Base-by-base conservation (phyloP, 2,888 invertebrate genomes). In the Hypomecis punctinalis region DNA sequence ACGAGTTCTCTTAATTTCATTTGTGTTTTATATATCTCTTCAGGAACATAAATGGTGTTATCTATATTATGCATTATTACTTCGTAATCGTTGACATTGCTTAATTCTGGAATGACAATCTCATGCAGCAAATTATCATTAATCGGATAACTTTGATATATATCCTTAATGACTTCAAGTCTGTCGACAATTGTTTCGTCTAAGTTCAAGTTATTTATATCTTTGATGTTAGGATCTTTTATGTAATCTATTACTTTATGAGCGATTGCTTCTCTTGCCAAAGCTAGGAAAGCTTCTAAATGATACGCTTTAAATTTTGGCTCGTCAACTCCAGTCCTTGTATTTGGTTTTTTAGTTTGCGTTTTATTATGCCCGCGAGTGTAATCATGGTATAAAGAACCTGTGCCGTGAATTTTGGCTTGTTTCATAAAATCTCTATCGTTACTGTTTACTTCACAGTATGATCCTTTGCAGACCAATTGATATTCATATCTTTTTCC, bases 301-400 rank as follows among this genome's bases (percentile, higher is more conserved):
- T 46, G 45, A 13, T 46, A 55, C 11, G 55, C 45, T 36, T 33
- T 55, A 5, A 54, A 11, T 8, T 54, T 54, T 53, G 40, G 42
- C 11, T 47, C 23, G 9, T 23, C 9, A 4, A 6, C 7, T 3
- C 0, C 7, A 9, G 7, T 40, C 10, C 7, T 10, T 40, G 40
- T 9, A 5, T 54, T 54, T 53, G 40, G 33, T 36, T 45, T 23
- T 23, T 4, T 23, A 7, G 8, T 23, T 23, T 47, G 8, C 1
- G 6, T 5, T 8, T 23, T 47, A 13, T 13, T 23, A 23, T 47
- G 2, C 5, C 9, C 23, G 47, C 5, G 47, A 23, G 23, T 9
- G 9, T 11, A 5, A 43, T 43, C n/a, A 43, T 43, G 1, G 11
- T n/a, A 43, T 5, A 6, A n/a, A 11, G 9, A n/a, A 11, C n/a